A percentile compares a stretch with the other conserved stretches of the same genome.
Conservation (phyloP, 1,140 invertebrate genomes). For the Drosophila guanche region DNA sequence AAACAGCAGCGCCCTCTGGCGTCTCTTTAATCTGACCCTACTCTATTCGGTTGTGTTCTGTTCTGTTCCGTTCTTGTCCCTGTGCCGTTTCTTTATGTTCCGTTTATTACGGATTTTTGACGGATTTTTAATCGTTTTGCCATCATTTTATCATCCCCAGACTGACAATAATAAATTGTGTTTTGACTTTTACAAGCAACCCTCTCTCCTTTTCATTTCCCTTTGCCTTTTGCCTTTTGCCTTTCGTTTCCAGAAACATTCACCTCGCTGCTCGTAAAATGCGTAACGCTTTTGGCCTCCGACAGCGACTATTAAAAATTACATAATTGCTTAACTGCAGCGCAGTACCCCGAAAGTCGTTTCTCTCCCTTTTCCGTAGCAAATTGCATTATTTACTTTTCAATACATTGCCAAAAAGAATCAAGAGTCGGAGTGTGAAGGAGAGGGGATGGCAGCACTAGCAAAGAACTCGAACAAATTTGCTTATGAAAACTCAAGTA, state of each 20-base stretch:
- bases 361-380: conserved; percentile 45
- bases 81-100: not conserved
- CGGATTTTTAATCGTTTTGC: conserved; percentile 53
- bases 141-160: conserved; percentile 39
- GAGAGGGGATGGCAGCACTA: not conserved
- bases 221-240: not conserved
- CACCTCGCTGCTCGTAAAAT: conserved; percentile 41
- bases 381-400: conserved; percentile 77
- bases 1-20: conserved; percentile 14
- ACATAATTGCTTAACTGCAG: conserved; percentile 75
- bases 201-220: not conserved
- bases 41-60: not conserved
- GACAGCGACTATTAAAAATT: conserved; percentile 71
- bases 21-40: conserved; percentile 2
- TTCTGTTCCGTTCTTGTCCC: too few species aligned
- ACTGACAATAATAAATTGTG: conserved; percentile 77
- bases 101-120: conserved; percentile 58
- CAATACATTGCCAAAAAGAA: conserved; percentile 58
- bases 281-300: conserved; percentile 49
- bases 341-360: conserved; percentile 31
- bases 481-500: conserved; percentile 67
- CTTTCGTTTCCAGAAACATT: too few species aligned
- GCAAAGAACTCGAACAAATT: conserved; percentile 59
- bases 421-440: not conserved
- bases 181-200: conserved; percentile 64